Conservation (phyloP, 2,113 vertebrate species). For the Oxyruncus cristatus region DNA sequence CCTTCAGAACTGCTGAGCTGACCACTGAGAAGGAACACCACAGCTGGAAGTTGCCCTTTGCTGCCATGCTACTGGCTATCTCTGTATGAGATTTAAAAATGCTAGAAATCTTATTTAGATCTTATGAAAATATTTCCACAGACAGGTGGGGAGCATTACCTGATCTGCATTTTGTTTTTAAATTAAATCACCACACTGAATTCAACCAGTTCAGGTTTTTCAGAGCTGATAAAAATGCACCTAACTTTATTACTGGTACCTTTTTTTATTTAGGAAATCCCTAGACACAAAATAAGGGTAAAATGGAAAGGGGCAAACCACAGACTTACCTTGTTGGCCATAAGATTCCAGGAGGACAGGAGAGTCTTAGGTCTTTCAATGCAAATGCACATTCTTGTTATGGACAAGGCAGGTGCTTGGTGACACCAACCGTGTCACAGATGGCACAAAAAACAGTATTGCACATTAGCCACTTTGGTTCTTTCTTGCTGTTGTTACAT, state of each 20-base stretch:
- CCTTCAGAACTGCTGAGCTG: not conserved
- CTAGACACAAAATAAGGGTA: not conserved
- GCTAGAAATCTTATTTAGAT: not conserved
- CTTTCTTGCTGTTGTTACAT: not conserved
- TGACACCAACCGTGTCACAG: not conserved
- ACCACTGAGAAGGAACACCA: not conserved
- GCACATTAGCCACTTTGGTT: not conserved
- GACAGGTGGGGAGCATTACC: not conserved
- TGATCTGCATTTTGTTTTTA: not conserved
- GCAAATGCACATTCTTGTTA: not conserved
- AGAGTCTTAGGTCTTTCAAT: not conserved
- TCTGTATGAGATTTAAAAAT: not conserved
- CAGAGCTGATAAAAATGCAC: not conserved
- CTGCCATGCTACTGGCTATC: not conserved
- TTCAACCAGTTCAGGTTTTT: not conserved
- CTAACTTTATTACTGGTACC: not conserved
- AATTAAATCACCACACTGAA: not conserved
- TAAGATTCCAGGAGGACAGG: not conserved
- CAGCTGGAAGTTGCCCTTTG: not conserved
- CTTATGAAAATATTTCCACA: not conserved
- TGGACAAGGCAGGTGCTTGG: not conserved
- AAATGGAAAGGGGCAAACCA: not conserved
- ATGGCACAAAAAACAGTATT: not conserved
- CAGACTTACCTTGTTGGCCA: not conserved
- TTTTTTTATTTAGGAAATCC: not conserved